phyloP scores from a whole-genome alignment of 2,888 invertebrate genomes.

The Nemotelus pantherinus region DNA sequence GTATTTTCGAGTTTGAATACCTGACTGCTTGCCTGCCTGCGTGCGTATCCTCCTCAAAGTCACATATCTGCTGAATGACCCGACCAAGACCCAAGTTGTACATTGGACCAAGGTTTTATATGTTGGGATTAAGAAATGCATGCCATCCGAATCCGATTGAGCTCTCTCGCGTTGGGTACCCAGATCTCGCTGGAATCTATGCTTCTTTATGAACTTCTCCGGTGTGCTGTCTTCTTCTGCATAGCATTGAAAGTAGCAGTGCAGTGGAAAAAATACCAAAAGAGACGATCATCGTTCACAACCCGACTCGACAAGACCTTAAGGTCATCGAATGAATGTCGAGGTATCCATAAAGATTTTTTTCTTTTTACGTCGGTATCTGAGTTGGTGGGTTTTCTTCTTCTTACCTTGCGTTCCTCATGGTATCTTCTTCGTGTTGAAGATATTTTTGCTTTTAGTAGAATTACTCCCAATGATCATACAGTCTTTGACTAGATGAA shows the following conservation, averaged over 20 bases:
- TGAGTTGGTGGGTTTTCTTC: constrained; percentile 6
- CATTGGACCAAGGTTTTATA: background rate
- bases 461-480: background rate
- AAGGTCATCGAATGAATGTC: constrained; percentile 44
- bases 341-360: constrained; percentile 42
- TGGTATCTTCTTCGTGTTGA: constrained; percentile 12
- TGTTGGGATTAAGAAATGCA: background rate
- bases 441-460: constrained; percentile 13
- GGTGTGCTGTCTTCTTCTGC: background rate
- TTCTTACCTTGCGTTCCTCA: background rate
- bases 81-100: no score
- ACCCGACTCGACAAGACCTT: constrained; percentile 27
- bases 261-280: background rate
- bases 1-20: background rate
- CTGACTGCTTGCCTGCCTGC: constrained; percentile 7
- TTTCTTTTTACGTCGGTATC: background rate
- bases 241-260: constrained; percentile 17
- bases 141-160: background rate
- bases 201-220: constrained; percentile 31
- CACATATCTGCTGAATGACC: background rate
- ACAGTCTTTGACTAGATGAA: background rate
- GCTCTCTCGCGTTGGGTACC: background rate
- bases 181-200: background rate
- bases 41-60: background rate
- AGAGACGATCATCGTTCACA: constrained; percentile 4